Base-by-base conservation (phyloP, 2,888 invertebrate species). In the Hyppa rectilinea region DNA sequence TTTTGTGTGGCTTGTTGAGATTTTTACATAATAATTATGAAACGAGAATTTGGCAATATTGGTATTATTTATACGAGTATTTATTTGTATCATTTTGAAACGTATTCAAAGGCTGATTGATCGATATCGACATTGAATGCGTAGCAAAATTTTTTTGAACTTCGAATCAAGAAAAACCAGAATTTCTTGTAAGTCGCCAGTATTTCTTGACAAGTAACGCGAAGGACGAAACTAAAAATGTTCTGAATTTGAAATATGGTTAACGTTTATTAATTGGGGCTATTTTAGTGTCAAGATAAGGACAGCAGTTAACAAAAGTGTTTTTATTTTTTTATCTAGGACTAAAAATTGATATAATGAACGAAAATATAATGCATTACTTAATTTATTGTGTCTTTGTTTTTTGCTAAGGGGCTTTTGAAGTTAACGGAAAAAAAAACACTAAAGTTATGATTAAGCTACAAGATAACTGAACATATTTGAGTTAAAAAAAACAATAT, bases 171-270 rank as follows among this genome's bases (percentile, higher is more conserved):
- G 52, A 29, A 45, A 45, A 43, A 43, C 40, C 12, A 23, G 38
- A 45, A 40, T 26, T 6, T n/a, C 9, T n/a, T 17, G 12, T 0
- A 14, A 36, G 6, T 36, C 31, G 6, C 71, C 20, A 47, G 59
- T 43, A 40, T 40, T 58, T 38, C 26, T 71, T 71, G 31, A 31
- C n/a, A 40, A 49, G n/a, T 40, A 7, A 23, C n/a, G 4, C n/a
- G 4, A 40, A 60, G 17, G 29, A 52, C 2, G 43, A n/a, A 52
- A 52, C 23, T 50, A 60, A 71, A 59, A 31, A 7, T 61, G 36
- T 52, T 73, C 63, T 29, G 36, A 73, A 26, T 52, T 71, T 52
- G 23, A 74, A 64, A 52, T 10, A 31, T 26, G 36, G 5, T 29
- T 31, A 29, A 62, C 14, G 49, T 50, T 20, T 5, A 34, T 29